Evolutionary conservation across 2,888 invertebrate species (phyloP).

Genomic region (Ochropacha duplaris): DNA sequence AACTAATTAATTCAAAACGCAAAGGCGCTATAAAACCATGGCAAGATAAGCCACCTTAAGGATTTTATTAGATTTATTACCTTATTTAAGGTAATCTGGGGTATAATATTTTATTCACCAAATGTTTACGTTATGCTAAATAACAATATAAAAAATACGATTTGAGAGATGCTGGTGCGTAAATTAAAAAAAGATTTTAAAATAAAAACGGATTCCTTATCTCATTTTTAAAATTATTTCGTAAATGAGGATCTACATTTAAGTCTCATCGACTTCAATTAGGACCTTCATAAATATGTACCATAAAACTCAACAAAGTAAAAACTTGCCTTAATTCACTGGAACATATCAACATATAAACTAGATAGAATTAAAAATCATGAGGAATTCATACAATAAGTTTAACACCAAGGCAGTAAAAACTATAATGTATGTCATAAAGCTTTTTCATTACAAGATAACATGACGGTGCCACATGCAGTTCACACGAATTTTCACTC

Average conservation of each 20-base stretch:
- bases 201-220: too few species aligned
- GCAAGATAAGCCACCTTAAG: not conserved
- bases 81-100: not conserved
- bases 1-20: not conserved
- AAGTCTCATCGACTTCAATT: too few species aligned
- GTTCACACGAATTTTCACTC: not conserved
- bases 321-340: too few species aligned
- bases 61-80: not conserved
- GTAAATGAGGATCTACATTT: too few species aligned
- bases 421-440: too few species aligned
- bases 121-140: not conserved
- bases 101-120: not conserved
- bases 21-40: not conserved
- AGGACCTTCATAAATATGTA: too few species aligned
- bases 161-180: too few species aligned
- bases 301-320: too few species aligned
- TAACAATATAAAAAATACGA: not conserved
- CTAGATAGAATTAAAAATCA: not conserved
- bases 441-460: not conserved
- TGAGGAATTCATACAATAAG: not conserved
- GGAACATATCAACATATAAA: not conserved
- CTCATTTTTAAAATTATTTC: too few species aligned
- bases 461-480: not conserved
- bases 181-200: too few species aligned
- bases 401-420: not conserved